These are phyloP conservation scores for Ranitomeya variabilis DNA, from an alignment of 2,113 vertebrate genomes.

Conservation along the genomic window DNA sequence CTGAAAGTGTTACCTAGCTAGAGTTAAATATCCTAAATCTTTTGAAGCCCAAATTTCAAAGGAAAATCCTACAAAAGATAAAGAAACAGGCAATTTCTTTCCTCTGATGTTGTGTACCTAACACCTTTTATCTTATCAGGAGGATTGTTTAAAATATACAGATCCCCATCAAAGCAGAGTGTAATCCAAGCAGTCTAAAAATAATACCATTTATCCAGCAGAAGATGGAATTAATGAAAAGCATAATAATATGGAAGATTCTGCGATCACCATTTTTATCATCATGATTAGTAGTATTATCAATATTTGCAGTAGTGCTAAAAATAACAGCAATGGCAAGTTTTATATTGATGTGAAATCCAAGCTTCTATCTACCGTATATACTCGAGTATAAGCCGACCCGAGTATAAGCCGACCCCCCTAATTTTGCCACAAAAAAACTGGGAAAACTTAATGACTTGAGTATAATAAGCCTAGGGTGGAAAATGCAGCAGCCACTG, in stretches of 20 bases:
- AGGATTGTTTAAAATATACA: not conserved
- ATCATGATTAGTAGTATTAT: too few species aligned
- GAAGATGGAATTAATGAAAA: too few species aligned
- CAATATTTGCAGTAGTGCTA: not conserved
- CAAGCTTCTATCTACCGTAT: not conserved
- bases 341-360: not conserved
- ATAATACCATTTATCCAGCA: not conserved
- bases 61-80: not conserved
- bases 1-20: not conserved
- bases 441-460: too few species aligned
- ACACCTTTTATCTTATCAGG: constrained; percentile 23
- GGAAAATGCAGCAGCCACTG: too few species aligned
- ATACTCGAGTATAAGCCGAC: too few species aligned
- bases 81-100: not conserved
- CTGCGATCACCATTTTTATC: too few species aligned
- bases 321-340: not conserved
- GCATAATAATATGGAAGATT: too few species aligned
- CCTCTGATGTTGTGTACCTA: not conserved
- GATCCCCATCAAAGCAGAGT: not conserved
- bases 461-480: too few species aligned
- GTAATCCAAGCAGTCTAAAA: not conserved
- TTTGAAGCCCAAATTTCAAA: not conserved
- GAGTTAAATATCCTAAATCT: not conserved
- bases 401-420: too few species aligned
- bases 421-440: too few species aligned